Evolutionary conservation across 2,888 invertebrate genomes (phyloP), one percentile per base, ranked within the genome.

Genomic region (Eristalis arbustorum): DNA sequence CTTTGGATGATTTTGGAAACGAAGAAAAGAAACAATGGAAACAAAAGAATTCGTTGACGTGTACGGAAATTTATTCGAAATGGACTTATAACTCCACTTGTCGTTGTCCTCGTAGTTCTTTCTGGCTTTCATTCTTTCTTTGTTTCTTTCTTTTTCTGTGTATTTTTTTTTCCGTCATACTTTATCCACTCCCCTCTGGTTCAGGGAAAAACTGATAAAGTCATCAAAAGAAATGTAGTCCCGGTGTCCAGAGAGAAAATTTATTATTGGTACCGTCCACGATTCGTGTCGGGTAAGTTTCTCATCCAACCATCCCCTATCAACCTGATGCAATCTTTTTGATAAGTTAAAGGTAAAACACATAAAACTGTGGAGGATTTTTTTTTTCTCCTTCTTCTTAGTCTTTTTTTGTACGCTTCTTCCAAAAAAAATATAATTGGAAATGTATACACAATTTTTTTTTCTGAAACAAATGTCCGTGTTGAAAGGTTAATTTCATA

Each of bases 241-340:
- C 84, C 76, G 79, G 79, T 85, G 85, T 85, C 77, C 57, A 71
- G 69, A 66, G 42, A 59, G 76, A 71, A 83, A 83, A 87, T 83
- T 83, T 87, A 83, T 83, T 84, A 73, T 68, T 71, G 71, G 83
- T 71, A 63, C n/a, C 74, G 64, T 75, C 49, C 67, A 79, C 83
- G 75, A 83, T 83, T 87, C 78, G 87, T 87, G 87, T 74, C 87
- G 82, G 72, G 66, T 82, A 78, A 83, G 78, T 83, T 75, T 78
- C 78, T 83, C 87, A 87, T 49, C 49, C 49, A n/a, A 2, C 49
- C 49, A 49, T 83, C 87, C 78, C 85, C 78, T 87, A 87, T 83
- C 87, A 87, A 83, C 75, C 75, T 87, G 87, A 87, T 87, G 87
- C 67, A 87, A 87, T 87, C 87, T 79, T 59, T 75, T 78, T 83